Base-by-base conservation (phyloP, 1,140 invertebrate species). In the Drusus annulatus region DNA sequence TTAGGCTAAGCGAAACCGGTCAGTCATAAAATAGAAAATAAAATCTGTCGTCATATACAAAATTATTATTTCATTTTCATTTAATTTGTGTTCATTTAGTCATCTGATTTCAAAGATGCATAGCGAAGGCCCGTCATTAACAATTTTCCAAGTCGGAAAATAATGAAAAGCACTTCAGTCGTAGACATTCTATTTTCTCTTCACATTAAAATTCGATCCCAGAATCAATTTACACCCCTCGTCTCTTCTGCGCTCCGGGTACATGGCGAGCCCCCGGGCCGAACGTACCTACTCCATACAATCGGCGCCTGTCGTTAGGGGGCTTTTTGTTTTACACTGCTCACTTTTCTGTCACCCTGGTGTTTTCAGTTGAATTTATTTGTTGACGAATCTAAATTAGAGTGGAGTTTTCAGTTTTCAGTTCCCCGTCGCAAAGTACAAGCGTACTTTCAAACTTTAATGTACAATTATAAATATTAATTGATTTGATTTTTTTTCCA, bases 171-270 rank as follows among this genome's bases (percentile, higher is more conserved):
- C 63, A 68, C 63, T 68, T 36, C 31, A 68, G 63, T 31, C 63
- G 31, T 36, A 68, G 63, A 36, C 63, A 68, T 68, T 17, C 63
- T 68, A 68, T 68, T 68, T 68, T 68, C 63, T 68, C 63, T 71
- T 71, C 50, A 52, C 68, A 71, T 71, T 71, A 71, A 51, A 71
- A 52, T 71, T 71, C 68, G 68, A 71, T 71, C 68, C 68, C 50
- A 71, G 68, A 71, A 71, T 71, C 68, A 71, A 71, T 71, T 71
- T 71, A 52, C 68, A 52, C 68, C 68, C 68, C 68, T 71, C 68
- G 45, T 51, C 50, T 51, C 31, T 28, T 36, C 63, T 68, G 25
- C 50, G 25, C 63, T 68, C 63, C 63, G 16, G 63, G 63, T 68
- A 68, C 63, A 68, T 68, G 36, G 36, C 28, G 23, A 68, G 63